Conservation (phyloP, 2,113 vertebrate genomes). For the Labeo rohita region DNA sequence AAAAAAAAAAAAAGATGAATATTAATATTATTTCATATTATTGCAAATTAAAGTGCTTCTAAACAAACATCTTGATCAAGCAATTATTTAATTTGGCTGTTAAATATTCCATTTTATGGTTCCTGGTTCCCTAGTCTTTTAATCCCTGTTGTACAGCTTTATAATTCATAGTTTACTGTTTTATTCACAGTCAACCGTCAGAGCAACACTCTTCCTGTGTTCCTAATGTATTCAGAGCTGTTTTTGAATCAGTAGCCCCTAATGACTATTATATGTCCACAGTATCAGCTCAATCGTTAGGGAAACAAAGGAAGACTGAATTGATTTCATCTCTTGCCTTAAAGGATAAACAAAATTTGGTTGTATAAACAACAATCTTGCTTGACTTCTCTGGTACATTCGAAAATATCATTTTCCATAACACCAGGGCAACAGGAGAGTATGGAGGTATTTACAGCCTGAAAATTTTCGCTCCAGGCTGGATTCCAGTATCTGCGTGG, state of each 20-base stretch:
- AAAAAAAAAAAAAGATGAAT: too few species aligned
- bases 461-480: slow-evolving; percentile 41
- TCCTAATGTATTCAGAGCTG: not conserved
- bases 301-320: slow-evolving; percentile 44
- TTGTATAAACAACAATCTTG: slow-evolving; percentile 43
- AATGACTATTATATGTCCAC: slow-evolving; percentile 36
- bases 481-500: slow-evolving; percentile 17
- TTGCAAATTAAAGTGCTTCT: not conserved
- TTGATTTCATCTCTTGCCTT: slow-evolving; percentile 43
- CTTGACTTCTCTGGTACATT: slow-evolving; percentile 21
- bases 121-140: not conserved
- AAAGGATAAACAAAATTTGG: slow-evolving; percentile 46
- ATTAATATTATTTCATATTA: not conserved
- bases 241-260: slow-evolving; percentile 9
- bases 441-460: slow-evolving; percentile 36
- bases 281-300: slow-evolving; percentile 40
- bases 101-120: too few species aligned
- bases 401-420: not conserved
- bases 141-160: not conserved
- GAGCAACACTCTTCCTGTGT: not conserved
- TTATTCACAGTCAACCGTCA: not conserved
- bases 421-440: slow-evolving; percentile 5
- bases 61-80: not conserved
- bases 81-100: not conserved
- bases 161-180: not conserved